phyloP scores from a whole-genome alignment of 1,140 invertebrate genomes.

The Lepidurus packardi region DNA sequence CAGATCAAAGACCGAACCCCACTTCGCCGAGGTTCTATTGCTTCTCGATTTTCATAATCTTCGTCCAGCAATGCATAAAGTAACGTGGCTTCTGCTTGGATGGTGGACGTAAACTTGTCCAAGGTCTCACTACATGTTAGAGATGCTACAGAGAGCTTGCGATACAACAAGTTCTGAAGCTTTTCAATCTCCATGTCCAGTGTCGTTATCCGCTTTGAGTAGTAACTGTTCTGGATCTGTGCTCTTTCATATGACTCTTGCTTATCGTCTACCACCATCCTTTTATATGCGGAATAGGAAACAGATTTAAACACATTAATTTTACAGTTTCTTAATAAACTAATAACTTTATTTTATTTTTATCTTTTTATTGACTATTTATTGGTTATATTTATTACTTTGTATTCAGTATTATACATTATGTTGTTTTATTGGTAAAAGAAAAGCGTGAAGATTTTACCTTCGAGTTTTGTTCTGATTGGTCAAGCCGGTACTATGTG shows the following conservation, averaged over 20 bases:
- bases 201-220: conserved; percentile 71
- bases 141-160: conserved; percentile 17
- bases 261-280: conserved; percentile 52
- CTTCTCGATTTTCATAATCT: background rate
- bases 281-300: conserved; percentile 34
- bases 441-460: conserved; percentile 40
- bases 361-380: too few relatives aligned
- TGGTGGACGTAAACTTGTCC: conserved; percentile 28
- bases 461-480: conserved; percentile 79
- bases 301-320: too few relatives aligned
- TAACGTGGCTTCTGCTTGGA: conserved; percentile 33
- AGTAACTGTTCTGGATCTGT: conserved; percentile 84
- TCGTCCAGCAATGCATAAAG: conserved; percentile 30
- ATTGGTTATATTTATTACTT: too few relatives aligned
- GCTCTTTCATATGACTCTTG: conserved; percentile 75
- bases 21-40: background rate
- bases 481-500: conserved; percentile 78
- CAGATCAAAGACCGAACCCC: background rate
- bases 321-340: too few relatives aligned
- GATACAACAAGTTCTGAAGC: conserved; percentile 59
- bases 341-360: too few relatives aligned
- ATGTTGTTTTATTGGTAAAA: too few relatives aligned
- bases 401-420: too few relatives aligned
- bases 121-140: conserved; percentile 24
- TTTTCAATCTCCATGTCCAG: conserved; percentile 71